Percentiles rank a stretch among this genome's conserved stretches.
phyloP scores from a whole-genome alignment of 2,888 invertebrate species.

The Ernsta delagoae region DNA sequence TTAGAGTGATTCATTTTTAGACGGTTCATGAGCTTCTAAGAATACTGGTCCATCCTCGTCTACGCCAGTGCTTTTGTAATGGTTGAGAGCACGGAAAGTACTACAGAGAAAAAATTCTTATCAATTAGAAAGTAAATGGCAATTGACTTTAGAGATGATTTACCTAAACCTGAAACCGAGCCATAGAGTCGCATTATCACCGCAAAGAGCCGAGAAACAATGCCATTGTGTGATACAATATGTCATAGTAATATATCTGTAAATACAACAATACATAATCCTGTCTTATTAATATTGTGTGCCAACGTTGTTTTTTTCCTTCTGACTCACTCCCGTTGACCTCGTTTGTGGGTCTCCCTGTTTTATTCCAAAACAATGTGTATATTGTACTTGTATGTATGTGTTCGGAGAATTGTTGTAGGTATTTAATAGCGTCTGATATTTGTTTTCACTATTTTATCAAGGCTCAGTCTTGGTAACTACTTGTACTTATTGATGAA shows the following conservation, averaged over 20 bases:
- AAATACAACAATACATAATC: slow-evolving; percentile 39
- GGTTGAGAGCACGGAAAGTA: too few species aligned
- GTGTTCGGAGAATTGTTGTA: slow-evolving; percentile 25
- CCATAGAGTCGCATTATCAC: not conserved
- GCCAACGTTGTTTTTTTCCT: slow-evolving; percentile 38
- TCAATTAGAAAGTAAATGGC: too few species aligned
- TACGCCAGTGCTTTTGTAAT: too few species aligned
- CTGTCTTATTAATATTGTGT: slow-evolving; percentile 39
- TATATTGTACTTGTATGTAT: slow-evolving; percentile 22
- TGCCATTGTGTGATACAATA: slow-evolving; percentile 24
- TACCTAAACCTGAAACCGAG: not conserved
- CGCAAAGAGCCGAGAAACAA: slow-evolving; percentile 11
- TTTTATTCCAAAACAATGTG: slow-evolving; percentile 41
- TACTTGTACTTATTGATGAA: too few species aligned
- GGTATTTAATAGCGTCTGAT: not conserved
- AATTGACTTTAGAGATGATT: too few species aligned
- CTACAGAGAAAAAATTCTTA: too few species aligned
- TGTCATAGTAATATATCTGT: slow-evolving; percentile 10
- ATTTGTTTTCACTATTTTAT: slow-evolving; percentile 3
- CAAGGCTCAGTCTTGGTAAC: not conserved
- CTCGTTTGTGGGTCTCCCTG: slow-evolving; percentile 37
- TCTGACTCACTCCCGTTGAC: slow-evolving; percentile 40
- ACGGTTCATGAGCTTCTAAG: too few species aligned
- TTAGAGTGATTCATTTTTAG: too few species aligned
- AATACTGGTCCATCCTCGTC: too few species aligned